phyloP scores from a whole-genome alignment of 1,140 invertebrate species.

The Drosophila ironensis region DNA sequence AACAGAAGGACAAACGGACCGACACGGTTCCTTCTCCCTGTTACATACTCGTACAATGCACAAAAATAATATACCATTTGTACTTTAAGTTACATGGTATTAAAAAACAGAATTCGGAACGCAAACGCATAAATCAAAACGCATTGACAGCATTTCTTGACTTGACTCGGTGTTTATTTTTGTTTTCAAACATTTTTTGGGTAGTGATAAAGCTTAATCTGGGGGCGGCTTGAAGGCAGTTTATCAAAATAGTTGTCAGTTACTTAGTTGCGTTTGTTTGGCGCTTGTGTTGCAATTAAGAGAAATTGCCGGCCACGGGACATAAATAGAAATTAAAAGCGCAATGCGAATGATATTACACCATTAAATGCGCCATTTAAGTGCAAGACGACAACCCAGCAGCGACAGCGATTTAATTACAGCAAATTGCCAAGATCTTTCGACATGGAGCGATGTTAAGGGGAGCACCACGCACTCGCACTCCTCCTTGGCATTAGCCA shows the following conservation, averaged over 20 bases:
- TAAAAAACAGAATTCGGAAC: constrained; percentile 35
- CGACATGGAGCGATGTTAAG: constrained; percentile 22
- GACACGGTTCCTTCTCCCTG: too few species aligned
- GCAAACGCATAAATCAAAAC: constrained; percentile 63
- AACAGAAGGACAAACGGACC: too few species aligned
- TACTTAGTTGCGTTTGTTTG: constrained; percentile 39
- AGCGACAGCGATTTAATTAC: constrained; percentile 68
- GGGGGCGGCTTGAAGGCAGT: constrained; percentile 62
- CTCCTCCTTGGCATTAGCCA: too few species aligned
- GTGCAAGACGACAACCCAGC: constrained; percentile 56
- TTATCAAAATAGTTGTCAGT: constrained; percentile 69
- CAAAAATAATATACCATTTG: too few species aligned
- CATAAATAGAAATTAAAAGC: constrained; percentile 80
- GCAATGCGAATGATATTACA: constrained; percentile 73
- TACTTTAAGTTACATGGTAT: too few species aligned
- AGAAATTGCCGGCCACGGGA: constrained; percentile 68
- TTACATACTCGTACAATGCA: too few species aligned
- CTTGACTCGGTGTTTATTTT: background rate
- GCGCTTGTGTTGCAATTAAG: constrained; percentile 67
- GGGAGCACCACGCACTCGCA: too few species aligned
- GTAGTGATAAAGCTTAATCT: constrained; percentile 60
- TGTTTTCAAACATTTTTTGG: constrained; percentile 36
- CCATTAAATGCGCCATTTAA: constrained; percentile 78
- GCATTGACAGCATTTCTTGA: constrained; percentile 51
- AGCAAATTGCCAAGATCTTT: constrained; percentile 71